Evolutionary conservation across 2,113 vertebrate genomes (phyloP).

Genomic region (Atractosteus spatula): DNA sequence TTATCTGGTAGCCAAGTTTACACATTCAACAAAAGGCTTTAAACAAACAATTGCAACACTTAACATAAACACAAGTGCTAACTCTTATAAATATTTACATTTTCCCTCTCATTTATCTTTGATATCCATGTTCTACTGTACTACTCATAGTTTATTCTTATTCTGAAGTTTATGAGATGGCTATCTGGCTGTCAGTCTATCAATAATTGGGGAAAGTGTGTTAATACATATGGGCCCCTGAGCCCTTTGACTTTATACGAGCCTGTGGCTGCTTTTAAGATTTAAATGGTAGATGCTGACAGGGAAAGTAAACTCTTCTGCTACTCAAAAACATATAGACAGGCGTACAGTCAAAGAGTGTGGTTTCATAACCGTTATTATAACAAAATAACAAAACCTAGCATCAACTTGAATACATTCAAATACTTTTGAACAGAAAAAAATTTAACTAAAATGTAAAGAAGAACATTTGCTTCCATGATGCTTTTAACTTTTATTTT

Average conservation of each 20-base stretch:
- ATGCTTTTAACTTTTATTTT: no score
- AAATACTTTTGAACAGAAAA: no score
- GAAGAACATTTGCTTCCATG: no score
- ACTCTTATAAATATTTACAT: conserved; percentile 73
- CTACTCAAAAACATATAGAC: conserved; percentile 2
- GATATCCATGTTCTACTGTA: conserved; percentile 30
- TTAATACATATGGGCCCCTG: conserved; percentile 20
- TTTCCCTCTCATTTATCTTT: conserved; percentile 54
- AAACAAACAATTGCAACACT: conserved; percentile 70
- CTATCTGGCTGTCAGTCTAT: conserved; percentile 47
- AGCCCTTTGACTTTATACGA: conserved; percentile 10
- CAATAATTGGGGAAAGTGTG: conserved; percentile 41
- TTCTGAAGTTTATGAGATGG: conserved; percentile 39
- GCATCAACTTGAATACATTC: background rate
- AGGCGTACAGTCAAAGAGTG: conserved; percentile 7
- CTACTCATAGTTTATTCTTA: conserved; percentile 39
- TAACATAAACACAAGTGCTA: conserved; percentile 66
- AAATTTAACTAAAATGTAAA: no score
- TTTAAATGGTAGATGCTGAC: conserved; percentile 27
- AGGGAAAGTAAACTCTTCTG: conserved; percentile 14
- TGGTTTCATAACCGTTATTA: conserved; percentile 45
- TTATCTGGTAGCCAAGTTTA: conserved; percentile 75
- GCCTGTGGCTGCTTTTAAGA: conserved; percentile 12
- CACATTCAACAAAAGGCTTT: conserved; percentile 62
- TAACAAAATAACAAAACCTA: conserved; percentile 23